These are phyloP conservation scores for Cinclus cinclus DNA, from an alignment of 2,113 vertebrate genomes.

Conservation along the genomic window DNA sequence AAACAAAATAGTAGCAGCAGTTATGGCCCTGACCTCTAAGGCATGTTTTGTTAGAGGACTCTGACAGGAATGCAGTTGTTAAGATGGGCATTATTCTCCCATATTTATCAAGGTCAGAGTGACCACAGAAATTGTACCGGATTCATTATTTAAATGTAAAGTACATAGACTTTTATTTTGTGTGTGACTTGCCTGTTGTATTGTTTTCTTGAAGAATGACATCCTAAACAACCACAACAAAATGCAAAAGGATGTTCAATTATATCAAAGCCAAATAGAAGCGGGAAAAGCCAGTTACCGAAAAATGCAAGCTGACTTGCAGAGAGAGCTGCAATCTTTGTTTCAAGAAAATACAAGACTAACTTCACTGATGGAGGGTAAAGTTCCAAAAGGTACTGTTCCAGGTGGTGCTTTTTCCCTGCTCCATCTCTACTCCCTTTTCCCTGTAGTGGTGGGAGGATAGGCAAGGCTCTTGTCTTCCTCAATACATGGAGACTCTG, in stretches of 20 bases:
- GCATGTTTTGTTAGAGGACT: not conserved
- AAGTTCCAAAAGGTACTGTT: constrained; percentile 85
- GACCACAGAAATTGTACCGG: not conserved
- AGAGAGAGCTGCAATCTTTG: constrained; percentile 83
- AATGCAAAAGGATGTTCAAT: constrained; percentile 78
- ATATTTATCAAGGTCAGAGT: not conserved
- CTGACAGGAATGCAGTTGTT: not conserved
- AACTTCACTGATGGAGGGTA: constrained; percentile 80
- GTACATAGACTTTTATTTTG: not conserved
- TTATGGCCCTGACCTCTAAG: not conserved
- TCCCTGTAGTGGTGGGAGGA: not conserved
- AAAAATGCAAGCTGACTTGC: constrained; percentile 86
- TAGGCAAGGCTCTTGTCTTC: not conserved
- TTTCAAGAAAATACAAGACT: constrained; percentile 89
- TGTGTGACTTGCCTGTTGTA: not conserved
- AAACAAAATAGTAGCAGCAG: not conserved
- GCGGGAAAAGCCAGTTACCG: constrained; percentile 74
- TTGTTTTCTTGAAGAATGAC: constrained; percentile 69
- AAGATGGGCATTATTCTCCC: not conserved
- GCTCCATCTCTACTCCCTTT: not conserved
- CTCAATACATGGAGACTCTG: not conserved
- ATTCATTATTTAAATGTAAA: not conserved
- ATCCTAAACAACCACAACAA: constrained; percentile 66
- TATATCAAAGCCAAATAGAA: constrained; percentile 76
- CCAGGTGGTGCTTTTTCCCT: not conserved